A percentile compares a stretch with the other conserved stretches of the same genome.
Conservation (phyloP, 1,140 invertebrate genomes). For the Drosophila baimaii region DNA sequence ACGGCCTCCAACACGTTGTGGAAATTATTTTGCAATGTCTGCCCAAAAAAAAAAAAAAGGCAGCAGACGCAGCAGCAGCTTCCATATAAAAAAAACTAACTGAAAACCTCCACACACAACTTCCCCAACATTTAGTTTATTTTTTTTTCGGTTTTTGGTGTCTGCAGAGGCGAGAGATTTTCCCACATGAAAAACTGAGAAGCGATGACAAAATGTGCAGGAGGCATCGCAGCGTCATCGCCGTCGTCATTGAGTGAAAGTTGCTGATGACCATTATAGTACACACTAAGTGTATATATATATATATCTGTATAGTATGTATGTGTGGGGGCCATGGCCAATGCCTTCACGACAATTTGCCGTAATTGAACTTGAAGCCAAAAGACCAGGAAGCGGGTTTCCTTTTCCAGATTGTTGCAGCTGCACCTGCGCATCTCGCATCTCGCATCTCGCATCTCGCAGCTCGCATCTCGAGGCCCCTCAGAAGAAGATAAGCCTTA, state of each 20-base stretch:
- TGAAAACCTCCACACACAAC: conserved; percentile 20
- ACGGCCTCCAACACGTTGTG: conserved; percentile 49
- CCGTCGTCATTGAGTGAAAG: conserved; percentile 38
- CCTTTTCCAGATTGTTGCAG: not conserved
- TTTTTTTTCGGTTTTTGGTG: conserved; percentile 5
- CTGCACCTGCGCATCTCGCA: conserved; percentile 44
- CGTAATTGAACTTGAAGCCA: conserved; percentile 71
- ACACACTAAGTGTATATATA: not conserved
- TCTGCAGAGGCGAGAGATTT: conserved; percentile 51
- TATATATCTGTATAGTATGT: not conserved
- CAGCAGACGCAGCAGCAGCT: conserved; percentile 20
- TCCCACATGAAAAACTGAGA: conserved; percentile 65
- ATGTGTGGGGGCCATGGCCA: conserved; percentile 53
- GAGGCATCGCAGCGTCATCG: conserved; percentile 42
- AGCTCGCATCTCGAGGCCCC: not conserved
- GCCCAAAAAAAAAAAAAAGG: conserved; percentile 43
- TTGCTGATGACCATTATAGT: conserved; percentile 37
- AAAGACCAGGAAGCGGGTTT: conserved; percentile 56
- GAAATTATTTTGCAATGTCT: conserved; percentile 71
- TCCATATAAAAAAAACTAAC: conserved; percentile 12
- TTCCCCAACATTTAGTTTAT: conserved; percentile 26
- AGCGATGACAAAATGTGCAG: conserved; percentile 72
- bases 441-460: conserved; percentile 11
- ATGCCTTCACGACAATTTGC: conserved; percentile 65
- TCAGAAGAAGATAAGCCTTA: conserved; percentile 38